Conservation (phyloP, 37 sponge, comb jelly and placozoan genomes). For the Ephydatia muelleri region DNA sequence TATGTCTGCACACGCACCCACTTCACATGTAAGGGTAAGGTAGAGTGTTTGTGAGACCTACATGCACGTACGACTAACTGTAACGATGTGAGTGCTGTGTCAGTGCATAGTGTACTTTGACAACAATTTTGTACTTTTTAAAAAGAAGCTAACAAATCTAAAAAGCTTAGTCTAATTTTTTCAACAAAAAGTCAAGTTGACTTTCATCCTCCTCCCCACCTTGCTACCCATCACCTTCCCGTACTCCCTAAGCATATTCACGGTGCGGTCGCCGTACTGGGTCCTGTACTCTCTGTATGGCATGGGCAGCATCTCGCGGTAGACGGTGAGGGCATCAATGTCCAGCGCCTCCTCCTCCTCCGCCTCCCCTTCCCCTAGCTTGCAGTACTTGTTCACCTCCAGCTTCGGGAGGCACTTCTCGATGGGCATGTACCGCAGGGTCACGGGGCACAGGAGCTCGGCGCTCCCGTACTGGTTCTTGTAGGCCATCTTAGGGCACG, state of each 20-base stretch:
- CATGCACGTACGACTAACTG: too few relatives aligned
- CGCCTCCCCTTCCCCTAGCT: conserved; percentile 34
- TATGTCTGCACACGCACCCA: too few relatives aligned
- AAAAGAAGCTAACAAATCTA: background rate
- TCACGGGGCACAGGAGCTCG: conserved; percentile 74
- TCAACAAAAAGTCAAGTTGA: background rate
- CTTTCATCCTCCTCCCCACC: conserved; percentile 7
- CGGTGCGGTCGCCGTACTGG: background rate
- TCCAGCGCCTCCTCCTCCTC: conserved; percentile 5
- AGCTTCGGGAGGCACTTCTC: conserved; percentile 47
- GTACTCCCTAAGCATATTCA: conserved; percentile 19
- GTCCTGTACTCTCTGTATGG: conserved; percentile 9
- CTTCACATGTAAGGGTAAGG: too few relatives aligned
- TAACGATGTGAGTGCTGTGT: too few relatives aligned
- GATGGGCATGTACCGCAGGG: conserved; percentile 62
- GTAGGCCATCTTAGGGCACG: conserved; percentile 86
- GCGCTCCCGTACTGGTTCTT: conserved; percentile 67
- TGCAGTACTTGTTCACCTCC: conserved; percentile 54
- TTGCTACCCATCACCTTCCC: conserved; percentile 33
- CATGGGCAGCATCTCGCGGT: background rate
- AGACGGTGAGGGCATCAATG: background rate
- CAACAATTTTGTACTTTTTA: background rate
- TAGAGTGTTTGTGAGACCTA: too few relatives aligned
- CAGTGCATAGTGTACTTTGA: too few relatives aligned
- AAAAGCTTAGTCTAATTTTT: background rate